Evolutionary conservation across 2,797 vertebrate genomes (phyloP).

Genomic region (Poeciliopsis presidionis): DNA sequence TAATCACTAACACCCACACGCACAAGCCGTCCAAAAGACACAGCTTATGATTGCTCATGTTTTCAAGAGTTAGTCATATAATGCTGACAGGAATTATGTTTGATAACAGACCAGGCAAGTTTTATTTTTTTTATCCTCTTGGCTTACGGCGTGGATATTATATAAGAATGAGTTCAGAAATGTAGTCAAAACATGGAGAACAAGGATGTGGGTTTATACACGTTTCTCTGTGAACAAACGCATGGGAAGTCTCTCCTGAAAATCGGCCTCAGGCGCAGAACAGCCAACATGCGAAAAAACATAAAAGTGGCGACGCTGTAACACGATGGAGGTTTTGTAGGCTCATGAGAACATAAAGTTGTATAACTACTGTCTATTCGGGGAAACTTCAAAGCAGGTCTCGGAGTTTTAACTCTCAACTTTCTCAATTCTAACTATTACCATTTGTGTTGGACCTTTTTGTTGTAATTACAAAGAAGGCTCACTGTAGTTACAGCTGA

Average conservation of each 20-base stretch:
- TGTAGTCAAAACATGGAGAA: conserved; percentile 66
- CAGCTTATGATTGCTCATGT: conserved; percentile 18
- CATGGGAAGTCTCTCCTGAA: conserved; percentile 61
- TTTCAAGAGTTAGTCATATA: conserved; percentile 33
- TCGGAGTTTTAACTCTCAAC: conserved; percentile 26
- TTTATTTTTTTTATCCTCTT: conserved; percentile 46
- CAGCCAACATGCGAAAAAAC: conserved; percentile 51
- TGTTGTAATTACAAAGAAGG: neutral
- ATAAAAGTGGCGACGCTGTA: conserved; percentile 31
- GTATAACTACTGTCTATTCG: conserved; percentile 29
- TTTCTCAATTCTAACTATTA: neutral
- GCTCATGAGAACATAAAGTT: conserved; percentile 39
- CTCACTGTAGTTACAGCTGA: neutral
- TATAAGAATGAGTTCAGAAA: conserved; percentile 47
- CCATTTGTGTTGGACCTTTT: conserved; percentile 8
- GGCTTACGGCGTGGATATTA: conserved; percentile 46
- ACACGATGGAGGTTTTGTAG: conserved; percentile 31
- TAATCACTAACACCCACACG: neutral
- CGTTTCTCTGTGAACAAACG: conserved; percentile 15
- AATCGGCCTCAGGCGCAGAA: conserved; percentile 60
- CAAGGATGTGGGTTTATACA: conserved; percentile 43
- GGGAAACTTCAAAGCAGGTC: conserved; percentile 3
- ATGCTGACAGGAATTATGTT: conserved; percentile 53
- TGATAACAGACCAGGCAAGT: conserved; percentile 49
- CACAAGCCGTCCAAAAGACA: conserved; percentile 8